A percentile compares a stretch with the other conserved stretches of the same genome.
phyloP scores from a whole-genome alignment of 2,113 vertebrate species.

The Pelvicachromis taeniatus region DNA sequence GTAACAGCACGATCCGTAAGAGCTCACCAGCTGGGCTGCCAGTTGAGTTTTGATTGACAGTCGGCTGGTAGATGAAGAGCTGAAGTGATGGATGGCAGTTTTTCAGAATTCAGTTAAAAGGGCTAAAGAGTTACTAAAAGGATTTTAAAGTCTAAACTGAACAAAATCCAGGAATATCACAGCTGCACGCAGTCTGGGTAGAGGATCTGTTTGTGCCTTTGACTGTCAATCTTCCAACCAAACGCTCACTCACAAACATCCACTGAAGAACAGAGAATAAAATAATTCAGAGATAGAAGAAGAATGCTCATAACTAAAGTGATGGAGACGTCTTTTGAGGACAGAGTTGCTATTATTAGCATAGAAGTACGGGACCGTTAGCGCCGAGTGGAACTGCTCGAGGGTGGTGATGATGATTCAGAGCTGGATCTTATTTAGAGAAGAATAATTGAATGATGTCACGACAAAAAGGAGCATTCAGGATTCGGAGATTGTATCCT shows the following conservation, averaged over 20 bases:
- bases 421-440: not conserved
- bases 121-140: not conserved
- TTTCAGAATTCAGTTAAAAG: not conserved
- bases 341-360: not conserved
- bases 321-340: not conserved
- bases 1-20: not conserved
- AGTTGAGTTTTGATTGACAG: constrained; percentile 2
- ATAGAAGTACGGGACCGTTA: not conserved
- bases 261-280: not conserved
- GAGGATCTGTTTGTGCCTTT: not conserved
- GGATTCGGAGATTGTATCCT: not conserved
- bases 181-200: not conserved
- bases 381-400: not conserved
- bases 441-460: not conserved
- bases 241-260: not conserved
- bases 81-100: not conserved
- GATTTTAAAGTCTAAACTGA: not conserved
- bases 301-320: not conserved
- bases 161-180: not conserved
- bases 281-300: not conserved
- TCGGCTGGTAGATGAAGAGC: not conserved
- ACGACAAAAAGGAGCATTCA: not conserved
- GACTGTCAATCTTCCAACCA: not conserved
- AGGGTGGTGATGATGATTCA: not conserved
- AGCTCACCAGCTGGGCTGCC: not conserved